These are phyloP conservation scores for Peromyscus polionotus DNA, from an alignment of 2,113 vertebrate species.

Conservation along the genomic window DNA sequence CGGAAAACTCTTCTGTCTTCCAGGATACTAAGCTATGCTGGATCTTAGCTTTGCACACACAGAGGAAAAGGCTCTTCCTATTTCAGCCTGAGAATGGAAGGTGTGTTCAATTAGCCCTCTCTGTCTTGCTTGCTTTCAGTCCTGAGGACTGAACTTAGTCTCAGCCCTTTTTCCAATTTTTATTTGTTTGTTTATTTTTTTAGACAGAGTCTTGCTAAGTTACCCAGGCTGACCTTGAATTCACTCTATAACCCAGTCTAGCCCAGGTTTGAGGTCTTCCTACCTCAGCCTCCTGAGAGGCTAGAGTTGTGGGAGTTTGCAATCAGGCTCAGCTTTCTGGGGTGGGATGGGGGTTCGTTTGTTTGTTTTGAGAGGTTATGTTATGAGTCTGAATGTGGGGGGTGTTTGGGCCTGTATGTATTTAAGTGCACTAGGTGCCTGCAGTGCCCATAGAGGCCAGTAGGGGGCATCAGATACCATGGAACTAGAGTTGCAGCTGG, in stretches of 20 bases:
- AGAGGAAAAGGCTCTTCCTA: neutral
- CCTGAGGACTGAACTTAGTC: neutral
- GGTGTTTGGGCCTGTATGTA: neutral
- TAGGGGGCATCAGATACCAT: neutral
- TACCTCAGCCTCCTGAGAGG: neutral
- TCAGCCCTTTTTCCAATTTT: neutral
- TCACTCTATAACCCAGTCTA: too few relatives aligned
- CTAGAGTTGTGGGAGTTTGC: neutral
- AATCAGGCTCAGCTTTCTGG: neutral
- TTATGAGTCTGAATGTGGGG: neutral
- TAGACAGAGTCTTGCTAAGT: neutral
- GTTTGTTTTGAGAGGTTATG: neutral
- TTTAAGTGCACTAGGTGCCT: neutral
- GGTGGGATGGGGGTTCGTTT: neutral
- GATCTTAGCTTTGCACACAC: neutral
- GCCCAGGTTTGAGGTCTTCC: neutral
- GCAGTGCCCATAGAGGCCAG: neutral
- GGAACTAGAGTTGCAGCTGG: neutral
- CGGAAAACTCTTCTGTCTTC: neutral
- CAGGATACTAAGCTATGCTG: neutral
- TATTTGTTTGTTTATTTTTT: neutral
- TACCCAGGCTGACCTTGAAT: neutral
- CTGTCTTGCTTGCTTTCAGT: neutral
- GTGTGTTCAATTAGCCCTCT: neutral
- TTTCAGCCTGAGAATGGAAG: neutral